A percentile compares a stretch with the other conserved stretches of the same genome.
Evolutionary conservation across 2,888 invertebrate species (phyloP).

Genomic region (Nephrotoma guestfalica): DNA sequence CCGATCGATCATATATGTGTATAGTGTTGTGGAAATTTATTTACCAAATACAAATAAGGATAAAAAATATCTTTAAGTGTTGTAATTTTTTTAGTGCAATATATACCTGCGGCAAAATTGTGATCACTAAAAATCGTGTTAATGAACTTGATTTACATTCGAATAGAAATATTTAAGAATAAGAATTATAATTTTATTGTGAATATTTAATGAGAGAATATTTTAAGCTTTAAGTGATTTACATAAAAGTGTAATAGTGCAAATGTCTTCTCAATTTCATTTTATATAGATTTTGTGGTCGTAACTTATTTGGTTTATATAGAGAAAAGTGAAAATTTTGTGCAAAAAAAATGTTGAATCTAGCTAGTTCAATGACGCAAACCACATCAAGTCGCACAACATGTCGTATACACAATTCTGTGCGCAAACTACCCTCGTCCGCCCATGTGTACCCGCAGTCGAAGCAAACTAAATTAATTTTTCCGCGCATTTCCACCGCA

Average conservation of each 20-base stretch:
- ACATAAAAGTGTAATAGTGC: not conserved
- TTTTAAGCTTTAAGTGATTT: not conserved
- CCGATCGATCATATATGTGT: not conserved
- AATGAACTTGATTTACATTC: not conserved
- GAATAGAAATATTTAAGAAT: not conserved
- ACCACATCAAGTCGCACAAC: not conserved
- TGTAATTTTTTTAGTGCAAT: not conserved
- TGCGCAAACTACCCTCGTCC: not conserved
- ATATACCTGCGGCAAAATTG: not conserved
- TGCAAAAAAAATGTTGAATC: not conserved
- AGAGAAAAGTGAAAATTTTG: not conserved
- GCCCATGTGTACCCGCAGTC: not conserved
- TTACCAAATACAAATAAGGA: not conserved
- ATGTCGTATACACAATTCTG: not conserved
- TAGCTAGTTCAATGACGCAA: not conserved
- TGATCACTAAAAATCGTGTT: not conserved
- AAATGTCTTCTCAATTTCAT: not conserved
- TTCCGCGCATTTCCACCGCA: not conserved
- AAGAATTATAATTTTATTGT: not conserved
- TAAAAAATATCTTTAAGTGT: not conserved
- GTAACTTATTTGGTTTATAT: not conserved
- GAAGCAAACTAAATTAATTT: not conserved
- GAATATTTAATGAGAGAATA: not conserved
- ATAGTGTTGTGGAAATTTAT: not conserved
- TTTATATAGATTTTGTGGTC: not conserved